Evolutionary conservation across 2,797 vertebrate genomes (phyloP), one percentile per base, ranked within the genome.

Genomic region (Scomberomorus guttatus): DNA sequence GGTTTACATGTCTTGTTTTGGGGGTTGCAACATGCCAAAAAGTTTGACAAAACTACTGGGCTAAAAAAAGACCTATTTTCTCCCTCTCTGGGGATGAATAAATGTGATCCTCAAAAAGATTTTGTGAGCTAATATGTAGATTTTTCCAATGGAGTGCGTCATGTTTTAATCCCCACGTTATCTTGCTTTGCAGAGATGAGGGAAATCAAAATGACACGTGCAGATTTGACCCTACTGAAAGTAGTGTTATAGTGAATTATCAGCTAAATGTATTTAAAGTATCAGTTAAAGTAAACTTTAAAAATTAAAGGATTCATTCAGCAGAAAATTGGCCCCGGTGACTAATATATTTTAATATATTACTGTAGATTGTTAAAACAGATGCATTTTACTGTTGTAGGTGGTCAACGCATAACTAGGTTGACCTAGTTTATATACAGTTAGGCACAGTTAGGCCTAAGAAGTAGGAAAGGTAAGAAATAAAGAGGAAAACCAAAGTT

Each of bases 41-140:
- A 87, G 46, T 83, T 80, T 64, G 77, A 80, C 51, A 64, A 52
- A 86, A 63, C 57, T 57, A 58, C 29, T 14, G 12, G 17, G 50
- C 50, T 39, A 32, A 32, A 32, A 77, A 80, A 34, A 55, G 15
- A 77, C 67, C 10, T 56, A 12, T 76, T 79, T 75, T 50, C n/a
- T 67, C 24, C 18, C 1, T 69, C 77, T 75, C 81, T 37, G 44
- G 72, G 61, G 81, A 82, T 0, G 25, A 48, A 54, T 42, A 15
- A 60, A 78, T 79, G 3, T 56, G 50, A 75, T 71, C 5, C 44
- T 46, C 27, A 27, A 44, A 66, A 77, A 63, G 1, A 62, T 68
- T 63, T 72, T 51, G 5, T 15, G 14, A 44, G 24, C 59, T 57
- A 67, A 70, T 74, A 72, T 84, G 63, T 69, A 44, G 46, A 66